Conservation (phyloP, 2,113 vertebrate species). For the Catharus fuscescens region DNA sequence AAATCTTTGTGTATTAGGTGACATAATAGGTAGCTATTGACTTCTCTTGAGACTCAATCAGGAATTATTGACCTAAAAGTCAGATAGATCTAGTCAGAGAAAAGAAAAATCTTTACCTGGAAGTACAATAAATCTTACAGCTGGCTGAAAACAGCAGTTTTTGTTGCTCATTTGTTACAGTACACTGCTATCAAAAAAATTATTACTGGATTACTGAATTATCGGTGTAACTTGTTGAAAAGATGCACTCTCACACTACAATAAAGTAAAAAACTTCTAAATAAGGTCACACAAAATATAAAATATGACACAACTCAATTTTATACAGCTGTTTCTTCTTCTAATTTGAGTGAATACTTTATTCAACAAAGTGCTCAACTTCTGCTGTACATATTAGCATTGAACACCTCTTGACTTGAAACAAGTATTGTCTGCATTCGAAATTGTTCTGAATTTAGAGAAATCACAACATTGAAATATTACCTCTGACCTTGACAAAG, state of each 20-base stretch:
- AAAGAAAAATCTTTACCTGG: conserved; percentile 31
- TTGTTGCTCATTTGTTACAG: background rate
- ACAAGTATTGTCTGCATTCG: background rate
- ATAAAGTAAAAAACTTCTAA: background rate
- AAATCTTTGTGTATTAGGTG: background rate
- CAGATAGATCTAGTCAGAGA: conserved; percentile 1
- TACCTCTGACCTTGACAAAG: background rate
- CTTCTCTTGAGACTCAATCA: conserved; percentile 11
- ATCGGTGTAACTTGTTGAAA: background rate
- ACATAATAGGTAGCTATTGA: conserved; percentile 9
- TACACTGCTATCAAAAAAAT: conserved; percentile 13
- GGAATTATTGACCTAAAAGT: conserved; percentile 36
- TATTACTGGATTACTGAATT: background rate
- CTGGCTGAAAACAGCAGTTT: background rate
- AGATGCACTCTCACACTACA: background rate
- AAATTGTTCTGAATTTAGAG: background rate
- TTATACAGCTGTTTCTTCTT: background rate
- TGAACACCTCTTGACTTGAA: background rate
- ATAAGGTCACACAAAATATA: background rate
- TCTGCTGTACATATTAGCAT: background rate
- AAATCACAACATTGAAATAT: background rate
- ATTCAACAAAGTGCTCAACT: background rate
- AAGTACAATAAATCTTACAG: conserved; percentile 29
- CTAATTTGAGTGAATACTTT: background rate
- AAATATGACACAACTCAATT: background rate